Percentiles rank a stretch among this genome's conserved stretches.
These are phyloP conservation scores for Leptonema lineaticorne DNA, from an alignment of 1,140 invertebrate species.

Conservation along the genomic window DNA sequence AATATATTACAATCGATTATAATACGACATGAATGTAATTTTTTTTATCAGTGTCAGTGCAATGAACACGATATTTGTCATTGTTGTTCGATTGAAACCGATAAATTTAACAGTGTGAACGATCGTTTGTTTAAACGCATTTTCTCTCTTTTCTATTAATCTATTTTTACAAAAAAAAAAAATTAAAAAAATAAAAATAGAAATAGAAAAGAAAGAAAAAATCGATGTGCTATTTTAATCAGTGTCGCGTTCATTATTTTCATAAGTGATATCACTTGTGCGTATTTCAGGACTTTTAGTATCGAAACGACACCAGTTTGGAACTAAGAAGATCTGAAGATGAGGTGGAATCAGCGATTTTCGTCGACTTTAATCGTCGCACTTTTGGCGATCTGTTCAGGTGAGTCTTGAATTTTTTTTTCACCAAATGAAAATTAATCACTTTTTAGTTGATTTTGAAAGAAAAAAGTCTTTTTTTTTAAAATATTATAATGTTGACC, in stretches of 20 bases:
- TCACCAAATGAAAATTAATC: background rate
- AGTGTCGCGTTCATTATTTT: background rate
- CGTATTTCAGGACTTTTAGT: constrained; percentile 6
- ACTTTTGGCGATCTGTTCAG: constrained; percentile 25
- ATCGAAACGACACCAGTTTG: too few relatives aligned
- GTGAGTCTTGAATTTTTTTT: constrained; percentile 8
- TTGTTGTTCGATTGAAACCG: constrained; percentile 1
- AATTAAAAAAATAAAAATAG: background rate
- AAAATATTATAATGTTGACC: background rate
- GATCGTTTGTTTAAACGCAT: too few relatives aligned
- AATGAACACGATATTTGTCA: background rate
- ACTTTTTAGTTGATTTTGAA: too few relatives aligned
- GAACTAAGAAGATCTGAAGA: constrained; percentile 24
- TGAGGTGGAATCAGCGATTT: constrained; percentile 16
- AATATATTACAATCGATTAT: background rate
- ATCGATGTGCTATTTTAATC: background rate
- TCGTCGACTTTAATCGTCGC: constrained; percentile 17
- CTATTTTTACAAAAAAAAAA: too few relatives aligned
- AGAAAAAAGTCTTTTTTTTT: too few relatives aligned
- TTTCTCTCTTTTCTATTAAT: background rate
- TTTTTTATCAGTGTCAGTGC: too few relatives aligned
- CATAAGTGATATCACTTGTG: background rate
- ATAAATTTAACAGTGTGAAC: too few relatives aligned
- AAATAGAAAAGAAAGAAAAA: background rate
- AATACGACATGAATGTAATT: too few relatives aligned